Percentiles rank a stretch among this genome's conserved stretches.
Evolutionary conservation across 35 echinoderm and acorn worm species (phyloP).

Genomic region (Apostichopus japonicus): DNA sequence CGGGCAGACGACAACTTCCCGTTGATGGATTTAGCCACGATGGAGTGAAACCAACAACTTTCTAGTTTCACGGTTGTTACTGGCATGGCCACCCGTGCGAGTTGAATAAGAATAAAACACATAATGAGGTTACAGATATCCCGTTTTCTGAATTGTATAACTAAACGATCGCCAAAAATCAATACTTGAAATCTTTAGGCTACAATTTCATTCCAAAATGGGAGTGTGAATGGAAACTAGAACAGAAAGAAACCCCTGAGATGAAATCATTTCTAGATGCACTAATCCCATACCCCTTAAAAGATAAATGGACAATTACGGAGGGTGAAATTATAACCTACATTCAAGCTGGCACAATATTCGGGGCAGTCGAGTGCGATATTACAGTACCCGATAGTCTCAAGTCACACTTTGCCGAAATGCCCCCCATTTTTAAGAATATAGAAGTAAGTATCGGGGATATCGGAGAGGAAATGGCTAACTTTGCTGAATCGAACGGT

Average conservation of each 20-base stretch:
- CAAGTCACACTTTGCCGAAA: conserved; percentile 34
- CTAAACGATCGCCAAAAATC: not conserved
- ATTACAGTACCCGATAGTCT: conserved; percentile 41
- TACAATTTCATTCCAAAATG: not conserved
- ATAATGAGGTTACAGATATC: conserved; percentile 3
- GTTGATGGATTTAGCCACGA: conserved; percentile 30
- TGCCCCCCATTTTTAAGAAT: conserved; percentile 56
- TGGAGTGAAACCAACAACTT: not conserved
- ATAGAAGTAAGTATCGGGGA: conserved; percentile 14
- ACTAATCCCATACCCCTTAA: conserved; percentile 11
- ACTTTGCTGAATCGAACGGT: not conserved
- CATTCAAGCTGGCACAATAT: not conserved
- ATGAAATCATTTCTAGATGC: conserved; percentile 19
- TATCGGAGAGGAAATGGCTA: conserved; percentile 41
- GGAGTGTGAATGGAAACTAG: conserved; percentile 48
- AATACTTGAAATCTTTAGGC: not conserved
- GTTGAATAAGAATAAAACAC: not conserved
- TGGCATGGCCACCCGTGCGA: conserved; percentile 32
- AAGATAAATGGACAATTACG: conserved; percentile 3
- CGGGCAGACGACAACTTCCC: conserved; percentile 30
- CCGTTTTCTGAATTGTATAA: conserved; percentile 13
- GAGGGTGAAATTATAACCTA: conserved; percentile 2
- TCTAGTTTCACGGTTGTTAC: conserved; percentile 45
- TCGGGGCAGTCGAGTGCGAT: conserved; percentile 33
- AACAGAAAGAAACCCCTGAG: not conserved